These are phyloP conservation scores for Parus major DNA, from an alignment of 2,113 vertebrate species.

Conservation along the genomic window DNA sequence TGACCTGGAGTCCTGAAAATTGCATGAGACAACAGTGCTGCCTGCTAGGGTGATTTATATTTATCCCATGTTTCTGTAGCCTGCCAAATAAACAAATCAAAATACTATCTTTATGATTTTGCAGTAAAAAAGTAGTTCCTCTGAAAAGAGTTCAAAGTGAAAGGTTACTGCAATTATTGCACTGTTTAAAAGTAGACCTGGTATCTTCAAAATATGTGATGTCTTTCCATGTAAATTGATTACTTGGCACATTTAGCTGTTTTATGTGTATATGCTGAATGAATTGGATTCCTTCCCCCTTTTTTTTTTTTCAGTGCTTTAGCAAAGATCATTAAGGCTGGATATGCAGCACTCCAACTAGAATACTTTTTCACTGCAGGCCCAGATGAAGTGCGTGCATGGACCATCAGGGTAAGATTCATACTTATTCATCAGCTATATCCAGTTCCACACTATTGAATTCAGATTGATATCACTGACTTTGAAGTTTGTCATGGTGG, in stretches of 20 bases:
- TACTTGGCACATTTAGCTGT: slow-evolving; percentile 38
- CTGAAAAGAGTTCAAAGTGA: slow-evolving; percentile 24
- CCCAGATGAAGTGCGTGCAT: slow-evolving; percentile 97
- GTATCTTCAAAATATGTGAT: slow-evolving; percentile 39
- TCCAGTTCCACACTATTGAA: slow-evolving; percentile 92
- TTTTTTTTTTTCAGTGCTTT: slow-evolving; percentile 82
- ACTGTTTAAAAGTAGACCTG: slow-evolving; percentile 28
- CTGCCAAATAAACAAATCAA: slow-evolving; percentile 54
- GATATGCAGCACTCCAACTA: slow-evolving; percentile 93
- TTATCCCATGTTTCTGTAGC: slow-evolving; percentile 24
- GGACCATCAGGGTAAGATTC: slow-evolving; percentile 97
- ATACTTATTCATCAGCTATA: slow-evolving; percentile 84
- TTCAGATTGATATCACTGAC: slow-evolving; percentile 94
- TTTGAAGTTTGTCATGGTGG: slow-evolving; percentile 98
- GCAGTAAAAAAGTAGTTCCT: slow-evolving; percentile 42
- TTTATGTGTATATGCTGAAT: slow-evolving; percentile 63
- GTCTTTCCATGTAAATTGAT: slow-evolving; percentile 52
- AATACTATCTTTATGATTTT: slow-evolving; percentile 18
- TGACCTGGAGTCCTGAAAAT: slow-evolving; percentile 56
- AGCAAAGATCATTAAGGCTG: slow-evolving; percentile 98
- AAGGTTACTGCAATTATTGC: slow-evolving; percentile 20
- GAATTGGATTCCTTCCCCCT: slow-evolving; percentile 72
- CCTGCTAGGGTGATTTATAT: slow-evolving; percentile 30
- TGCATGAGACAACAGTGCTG: slow-evolving; percentile 46
- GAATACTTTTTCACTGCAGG: slow-evolving; percentile 99